phyloP scores from a whole-genome alignment of 2,113 vertebrate genomes.

The Scomber colias region DNA sequence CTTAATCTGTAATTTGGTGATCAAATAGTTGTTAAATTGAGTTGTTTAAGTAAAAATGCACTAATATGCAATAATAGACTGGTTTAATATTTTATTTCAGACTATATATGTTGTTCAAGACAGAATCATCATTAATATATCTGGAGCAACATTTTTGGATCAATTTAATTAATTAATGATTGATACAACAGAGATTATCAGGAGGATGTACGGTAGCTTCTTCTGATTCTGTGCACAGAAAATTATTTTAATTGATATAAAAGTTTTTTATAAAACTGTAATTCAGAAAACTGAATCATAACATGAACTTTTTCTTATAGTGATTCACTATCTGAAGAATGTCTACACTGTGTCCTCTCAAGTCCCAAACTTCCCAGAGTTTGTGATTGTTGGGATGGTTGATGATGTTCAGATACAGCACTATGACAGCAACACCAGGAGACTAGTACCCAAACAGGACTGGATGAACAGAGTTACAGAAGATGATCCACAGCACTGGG shows the following conservation, averaged over 20 bases:
- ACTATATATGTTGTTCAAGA: too few relatives aligned
- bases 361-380: conserved; percentile 65
- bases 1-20: too few relatives aligned
- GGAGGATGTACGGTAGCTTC: background rate
- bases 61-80: too few relatives aligned
- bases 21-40: too few relatives aligned
- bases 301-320: background rate
- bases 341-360: conserved; percentile 29
- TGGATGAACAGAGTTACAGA: conserved; percentile 38
- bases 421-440: conserved; percentile 59
- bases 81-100: too few relatives aligned
- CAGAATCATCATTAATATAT: too few relatives aligned
- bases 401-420: background rate
- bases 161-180: background rate
- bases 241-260: background rate
- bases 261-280: background rate
- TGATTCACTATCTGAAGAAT: conserved; percentile 51
- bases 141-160: too few relatives aligned
- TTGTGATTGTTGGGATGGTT: conserved; percentile 41
- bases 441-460: conserved; percentile 22
- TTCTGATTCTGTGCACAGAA: background rate
- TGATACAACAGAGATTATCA: background rate
- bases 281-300: background rate
- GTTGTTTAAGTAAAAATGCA: too few relatives aligned
- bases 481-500: conserved; percentile 10